A percentile compares a stretch with the other conserved stretches of the same genome.
These are phyloP conservation scores for Cistogaster globosa DNA, from an alignment of 2,888 invertebrate genomes.

Conservation along the genomic window DNA sequence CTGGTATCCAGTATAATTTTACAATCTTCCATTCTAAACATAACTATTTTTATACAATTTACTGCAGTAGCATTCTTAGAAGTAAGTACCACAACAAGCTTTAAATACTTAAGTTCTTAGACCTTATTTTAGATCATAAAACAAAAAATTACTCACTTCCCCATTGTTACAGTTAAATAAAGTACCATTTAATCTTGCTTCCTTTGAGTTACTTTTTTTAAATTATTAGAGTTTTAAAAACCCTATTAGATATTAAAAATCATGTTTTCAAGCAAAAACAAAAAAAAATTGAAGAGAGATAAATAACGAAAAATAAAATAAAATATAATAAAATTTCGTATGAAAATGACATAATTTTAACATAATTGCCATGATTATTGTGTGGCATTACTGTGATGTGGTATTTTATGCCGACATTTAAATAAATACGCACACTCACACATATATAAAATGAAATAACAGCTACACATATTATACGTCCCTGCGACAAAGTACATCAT, in stretches of 20 bases:
- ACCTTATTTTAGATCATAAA: too few species aligned
- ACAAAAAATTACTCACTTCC: too few species aligned
- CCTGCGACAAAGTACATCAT: slow-evolving; percentile 1
- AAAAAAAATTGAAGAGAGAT: background rate
- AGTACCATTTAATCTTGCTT: too few species aligned
- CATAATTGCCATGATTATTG: slow-evolving; percentile 70
- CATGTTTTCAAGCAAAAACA: background rate
- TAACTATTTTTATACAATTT: too few species aligned
- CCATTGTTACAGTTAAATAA: too few species aligned
- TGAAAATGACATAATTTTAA: slow-evolving; percentile 67
- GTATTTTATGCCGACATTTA: slow-evolving; percentile 25
- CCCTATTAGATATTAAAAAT: slow-evolving; percentile 32
- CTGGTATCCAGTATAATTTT: too few species aligned
- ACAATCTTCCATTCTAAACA: too few species aligned
- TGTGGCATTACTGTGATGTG: slow-evolving; percentile 56
- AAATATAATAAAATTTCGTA: slow-evolving; percentile 62
- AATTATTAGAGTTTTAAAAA: slow-evolving; percentile 3
- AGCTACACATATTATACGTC: background rate
- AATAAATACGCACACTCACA: slow-evolving; percentile 6
- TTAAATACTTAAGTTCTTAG: too few species aligned
- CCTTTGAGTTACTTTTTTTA: too few species aligned
- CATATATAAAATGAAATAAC: background rate
- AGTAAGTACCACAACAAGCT: too few species aligned
- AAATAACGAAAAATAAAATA: slow-evolving; percentile 8
- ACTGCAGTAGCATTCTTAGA: too few species aligned